Percentiles rank a stretch among this genome's conserved stretches.
phyloP scores from a whole-genome alignment of 2,113 vertebrate species.

The Heterotilapia buettikoferi region DNA sequence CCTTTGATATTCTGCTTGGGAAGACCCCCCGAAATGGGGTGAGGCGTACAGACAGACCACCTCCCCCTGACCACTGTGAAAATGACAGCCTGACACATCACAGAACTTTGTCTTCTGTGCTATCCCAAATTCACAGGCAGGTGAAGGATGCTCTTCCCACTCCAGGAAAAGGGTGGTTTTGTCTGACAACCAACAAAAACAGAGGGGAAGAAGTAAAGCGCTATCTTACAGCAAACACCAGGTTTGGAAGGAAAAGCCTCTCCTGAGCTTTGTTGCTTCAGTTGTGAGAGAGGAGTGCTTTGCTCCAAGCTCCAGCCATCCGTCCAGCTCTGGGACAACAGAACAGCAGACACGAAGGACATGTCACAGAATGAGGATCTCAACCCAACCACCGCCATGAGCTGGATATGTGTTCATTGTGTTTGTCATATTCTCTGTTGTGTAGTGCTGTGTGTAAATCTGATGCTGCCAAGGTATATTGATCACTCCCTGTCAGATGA shows the following conservation, averaged over 20 bases:
- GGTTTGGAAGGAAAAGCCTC: not conserved
- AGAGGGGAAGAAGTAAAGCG: not conserved
- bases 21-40: not conserved
- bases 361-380: not conserved
- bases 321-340: not conserved
- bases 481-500: not conserved
- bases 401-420: not conserved
- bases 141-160: not conserved
- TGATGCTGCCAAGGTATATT: not conserved
- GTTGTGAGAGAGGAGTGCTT: not conserved
- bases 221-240: not conserved
- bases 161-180: not conserved
- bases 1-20: not conserved
- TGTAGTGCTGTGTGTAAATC: not conserved
- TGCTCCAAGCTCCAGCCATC: not conserved
- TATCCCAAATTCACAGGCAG: not conserved
- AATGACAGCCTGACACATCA: not conserved
- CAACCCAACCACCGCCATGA: not conserved
- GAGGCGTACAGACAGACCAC: rapidly evolving
- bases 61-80: not conserved
- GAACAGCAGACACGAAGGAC: not conserved
- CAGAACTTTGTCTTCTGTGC: not conserved
- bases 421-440: not conserved
- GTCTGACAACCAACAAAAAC: not conserved
- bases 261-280: not conserved